phyloP scores from a whole-genome alignment of 2,888 invertebrate genomes.

The Brachylomia viminalis region DNA sequence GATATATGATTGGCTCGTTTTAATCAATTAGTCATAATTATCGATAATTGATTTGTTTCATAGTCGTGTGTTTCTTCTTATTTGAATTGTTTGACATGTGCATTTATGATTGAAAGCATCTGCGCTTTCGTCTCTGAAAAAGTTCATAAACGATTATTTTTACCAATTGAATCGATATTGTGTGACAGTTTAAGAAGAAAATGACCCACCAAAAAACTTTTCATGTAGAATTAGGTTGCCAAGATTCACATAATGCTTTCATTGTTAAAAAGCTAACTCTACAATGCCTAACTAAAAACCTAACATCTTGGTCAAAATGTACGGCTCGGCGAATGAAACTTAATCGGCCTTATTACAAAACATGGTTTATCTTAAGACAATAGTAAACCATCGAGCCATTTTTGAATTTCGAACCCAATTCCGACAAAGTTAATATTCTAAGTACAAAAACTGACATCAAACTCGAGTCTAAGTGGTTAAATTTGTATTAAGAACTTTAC shows the following conservation, averaged over 20 bases:
- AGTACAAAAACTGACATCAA: no score
- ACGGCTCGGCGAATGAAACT: not conserved
- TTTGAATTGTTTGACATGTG: conserved; percentile 18
- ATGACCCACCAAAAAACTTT: not conserved
- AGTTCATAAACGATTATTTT: not conserved
- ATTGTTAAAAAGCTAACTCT: not conserved
- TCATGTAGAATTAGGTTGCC: not conserved
- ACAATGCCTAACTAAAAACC: not conserved
- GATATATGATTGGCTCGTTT: conserved; percentile 23
- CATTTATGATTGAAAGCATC: not conserved
- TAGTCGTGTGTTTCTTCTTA: conserved; percentile 22
- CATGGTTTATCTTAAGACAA: no score
- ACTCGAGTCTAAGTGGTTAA: no score
- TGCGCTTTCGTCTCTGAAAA: not conserved
- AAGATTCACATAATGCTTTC: not conserved
- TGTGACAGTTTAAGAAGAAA: not conserved
- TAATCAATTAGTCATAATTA: conserved; percentile 36
- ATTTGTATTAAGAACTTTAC: no score
- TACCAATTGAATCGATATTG: not conserved
- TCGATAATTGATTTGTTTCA: conserved; percentile 26
- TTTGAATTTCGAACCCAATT: no score
- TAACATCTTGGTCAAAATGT: not conserved
- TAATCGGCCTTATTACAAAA: not conserved
- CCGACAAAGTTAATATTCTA: no score
- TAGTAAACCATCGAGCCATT: no score